Base-by-base conservation (phyloP, 2,888 invertebrate genomes). In the Campoplex capitator region DNA sequence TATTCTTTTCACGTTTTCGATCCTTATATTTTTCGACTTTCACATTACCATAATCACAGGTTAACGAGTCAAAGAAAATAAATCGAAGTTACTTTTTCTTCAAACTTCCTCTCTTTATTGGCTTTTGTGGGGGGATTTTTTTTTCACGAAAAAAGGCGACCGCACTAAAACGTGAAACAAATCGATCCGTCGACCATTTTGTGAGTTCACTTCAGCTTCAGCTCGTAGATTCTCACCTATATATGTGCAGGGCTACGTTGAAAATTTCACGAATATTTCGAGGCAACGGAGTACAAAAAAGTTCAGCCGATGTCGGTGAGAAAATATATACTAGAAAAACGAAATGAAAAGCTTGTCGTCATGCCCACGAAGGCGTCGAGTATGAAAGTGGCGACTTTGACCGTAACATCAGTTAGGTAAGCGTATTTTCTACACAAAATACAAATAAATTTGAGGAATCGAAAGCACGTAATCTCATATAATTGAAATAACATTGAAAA, bases 401-500 rank as follows among this genome's bases (percentile, higher is more conserved):
- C 13, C 45, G 11, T 45, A 45, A 11, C 45, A 13, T 45, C 45
- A 45, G 45, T 45, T 11, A 11, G 45, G 45, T 45, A 13, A 45
- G 13, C 45, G 45, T 11, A 11, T 2, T 45, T 11, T 45, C 45
- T 11, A 13, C 45, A 11, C 0, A 45, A 38, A 58, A 51, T 11
- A 58, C 13, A 58, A 51, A 58, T 18, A 74, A 74, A 58, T 23
- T 1, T 28, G 65, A 77, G 65, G 32, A 77, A 67, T 18, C 32
- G 23, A 67, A 54, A 62, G 68, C 86, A 73, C 79, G 75, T 86
- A 76, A 79, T 74, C 65, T 79, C 76, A 48, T 70, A 65, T 71
- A 83, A 54, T 75, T 79, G 70, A 76, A 67, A 48, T 45, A 58
- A 42, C 65, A 38, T 35, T 42, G 71, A 23, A 23, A 23, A 23